phyloP scores from a whole-genome alignment of 2,113 vertebrate species.

The Thinocorus orbignyianus region DNA sequence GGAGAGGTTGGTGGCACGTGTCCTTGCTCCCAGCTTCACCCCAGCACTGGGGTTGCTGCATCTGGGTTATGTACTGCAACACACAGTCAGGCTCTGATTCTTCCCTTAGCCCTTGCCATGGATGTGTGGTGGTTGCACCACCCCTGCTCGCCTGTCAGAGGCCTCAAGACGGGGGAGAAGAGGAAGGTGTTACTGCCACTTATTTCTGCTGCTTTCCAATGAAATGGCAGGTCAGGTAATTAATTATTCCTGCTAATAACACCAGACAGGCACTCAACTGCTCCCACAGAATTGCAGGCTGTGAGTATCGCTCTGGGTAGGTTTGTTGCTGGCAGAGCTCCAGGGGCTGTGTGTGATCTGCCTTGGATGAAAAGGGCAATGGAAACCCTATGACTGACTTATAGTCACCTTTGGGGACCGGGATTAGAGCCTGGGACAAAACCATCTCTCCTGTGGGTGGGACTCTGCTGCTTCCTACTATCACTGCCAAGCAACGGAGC shows the following conservation, averaged over 20 bases:
- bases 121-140: neutral
- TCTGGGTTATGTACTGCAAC: neutral
- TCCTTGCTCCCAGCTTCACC: neutral
- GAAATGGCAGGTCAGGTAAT: neutral
- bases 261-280: neutral
- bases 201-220: neutral
- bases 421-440: neutral
- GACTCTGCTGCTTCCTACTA: neutral
- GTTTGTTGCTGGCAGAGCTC: neutral
- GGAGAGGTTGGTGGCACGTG: neutral
- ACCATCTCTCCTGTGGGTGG: neutral
- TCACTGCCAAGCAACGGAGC: neutral
- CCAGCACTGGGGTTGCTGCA: neutral
- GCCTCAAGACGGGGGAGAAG: neutral
- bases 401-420: neutral
- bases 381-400: neutral
- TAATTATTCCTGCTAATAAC: neutral
- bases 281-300: neutral
- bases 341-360: neutral
- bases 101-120: neutral
- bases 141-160: rapidly evolving
- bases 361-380: neutral
- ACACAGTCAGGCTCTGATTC: rapidly evolving
- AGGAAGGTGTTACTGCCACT: neutral
- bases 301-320: neutral